Conservation (phyloP, 2,797 vertebrate species). For the Bufotes viridis region DNA sequence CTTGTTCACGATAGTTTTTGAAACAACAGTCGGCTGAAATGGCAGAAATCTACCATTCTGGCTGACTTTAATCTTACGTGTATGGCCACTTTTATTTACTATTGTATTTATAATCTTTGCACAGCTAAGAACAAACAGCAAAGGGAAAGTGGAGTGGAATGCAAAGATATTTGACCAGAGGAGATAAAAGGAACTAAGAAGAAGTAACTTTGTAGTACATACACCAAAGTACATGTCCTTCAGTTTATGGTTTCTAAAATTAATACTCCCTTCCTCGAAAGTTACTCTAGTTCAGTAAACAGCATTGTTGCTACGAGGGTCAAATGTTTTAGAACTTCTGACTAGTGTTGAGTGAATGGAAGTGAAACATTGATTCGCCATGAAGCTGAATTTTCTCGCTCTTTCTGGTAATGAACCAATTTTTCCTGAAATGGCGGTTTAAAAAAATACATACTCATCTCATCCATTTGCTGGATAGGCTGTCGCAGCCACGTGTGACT, state of each 20-base stretch:
- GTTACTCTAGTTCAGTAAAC: background rate
- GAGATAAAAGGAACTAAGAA: constrained; percentile 41
- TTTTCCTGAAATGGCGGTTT: too few relatives aligned
- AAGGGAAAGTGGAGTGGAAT: constrained; percentile 31
- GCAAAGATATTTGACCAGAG: constrained; percentile 5
- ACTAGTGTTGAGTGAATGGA: background rate
- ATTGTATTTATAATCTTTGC: constrained; percentile 31
- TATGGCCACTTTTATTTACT: constrained; percentile 7
- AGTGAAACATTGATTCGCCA: too few relatives aligned
- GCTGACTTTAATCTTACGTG: too few relatives aligned
- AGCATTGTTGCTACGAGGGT: background rate
- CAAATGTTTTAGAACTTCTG: constrained; percentile 7
- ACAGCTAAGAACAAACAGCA: constrained; percentile 5
- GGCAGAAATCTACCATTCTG: too few relatives aligned
- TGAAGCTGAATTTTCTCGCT: too few relatives aligned
- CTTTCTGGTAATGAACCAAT: too few relatives aligned
- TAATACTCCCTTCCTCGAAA: background rate
- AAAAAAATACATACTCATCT: too few relatives aligned
- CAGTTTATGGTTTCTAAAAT: background rate
- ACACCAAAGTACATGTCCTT: constrained; percentile 4
- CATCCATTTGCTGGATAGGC: too few relatives aligned
- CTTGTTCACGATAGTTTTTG: too few relatives aligned
- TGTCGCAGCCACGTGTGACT: too few relatives aligned
- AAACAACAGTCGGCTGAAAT: too few relatives aligned
- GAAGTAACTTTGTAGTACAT: constrained; percentile 44